A percentile compares a stretch with the other conserved stretches of the same genome.
phyloP scores from a whole-genome alignment of 2,113 vertebrate genomes.

The Alethe castanea region DNA sequence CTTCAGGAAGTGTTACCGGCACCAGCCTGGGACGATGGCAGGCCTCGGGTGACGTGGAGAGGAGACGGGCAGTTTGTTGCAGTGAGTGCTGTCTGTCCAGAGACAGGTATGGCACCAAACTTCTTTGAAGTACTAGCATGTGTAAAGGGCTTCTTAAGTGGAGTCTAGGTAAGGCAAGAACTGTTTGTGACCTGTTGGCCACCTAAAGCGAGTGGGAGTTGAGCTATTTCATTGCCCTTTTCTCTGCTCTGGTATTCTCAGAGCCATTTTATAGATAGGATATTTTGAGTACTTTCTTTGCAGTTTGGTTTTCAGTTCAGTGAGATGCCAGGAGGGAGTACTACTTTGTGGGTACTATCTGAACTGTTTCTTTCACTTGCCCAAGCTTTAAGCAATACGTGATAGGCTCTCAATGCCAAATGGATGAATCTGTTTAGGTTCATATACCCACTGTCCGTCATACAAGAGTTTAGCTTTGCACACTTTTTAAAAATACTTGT shows the following conservation, averaged over 20 bases:
- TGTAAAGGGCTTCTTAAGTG: background rate
- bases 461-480: background rate
- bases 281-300: background rate
- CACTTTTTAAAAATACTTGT: background rate
- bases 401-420: background rate
- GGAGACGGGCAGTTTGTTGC: slow-evolving; percentile 95
- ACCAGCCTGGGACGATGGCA: slow-evolving; percentile 85
- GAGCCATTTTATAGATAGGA: rapidly evolving
- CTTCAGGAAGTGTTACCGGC: slow-evolving; percentile 79
- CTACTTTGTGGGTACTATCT: background rate
- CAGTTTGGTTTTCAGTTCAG: background rate
- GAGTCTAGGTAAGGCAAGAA: background rate
- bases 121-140: background rate
- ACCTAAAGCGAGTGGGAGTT: background rate
- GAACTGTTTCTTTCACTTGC: background rate
- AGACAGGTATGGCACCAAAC: slow-evolving; percentile 75
- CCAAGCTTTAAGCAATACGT: background rate
- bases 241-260: background rate
- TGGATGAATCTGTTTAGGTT: background rate
- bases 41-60: slow-evolving; percentile 86
- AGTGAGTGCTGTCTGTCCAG: slow-evolving; percentile 84
- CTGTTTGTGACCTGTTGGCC: background rate
- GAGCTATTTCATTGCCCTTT: background rate
- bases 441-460: background rate
- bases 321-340: background rate